phyloP scores from a whole-genome alignment of 2,797 vertebrate species.

The Tragopan temminckii region DNA sequence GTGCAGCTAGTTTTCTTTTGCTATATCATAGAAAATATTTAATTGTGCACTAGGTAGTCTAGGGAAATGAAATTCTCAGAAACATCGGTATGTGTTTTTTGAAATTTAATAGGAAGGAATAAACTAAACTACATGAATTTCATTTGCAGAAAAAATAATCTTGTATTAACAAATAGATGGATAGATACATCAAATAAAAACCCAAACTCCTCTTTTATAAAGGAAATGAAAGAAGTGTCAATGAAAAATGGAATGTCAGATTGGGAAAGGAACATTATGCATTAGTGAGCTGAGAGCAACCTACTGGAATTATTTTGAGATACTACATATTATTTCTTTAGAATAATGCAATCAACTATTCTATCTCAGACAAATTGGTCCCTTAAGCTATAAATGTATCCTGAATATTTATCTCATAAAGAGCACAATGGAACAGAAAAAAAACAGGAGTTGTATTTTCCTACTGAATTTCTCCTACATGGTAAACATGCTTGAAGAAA shows the following conservation, averaged over 20 bases:
- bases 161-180: slow-evolving; percentile 25
- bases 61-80: slow-evolving; percentile 2
- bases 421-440: slow-evolving; percentile 52
- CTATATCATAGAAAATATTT: neutral
- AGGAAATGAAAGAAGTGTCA: slow-evolving; percentile 38
- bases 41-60: neutral
- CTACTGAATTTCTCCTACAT: slow-evolving; percentile 55
- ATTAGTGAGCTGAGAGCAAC: slow-evolving; percentile 53
- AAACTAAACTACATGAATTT: slow-evolving; percentile 21
- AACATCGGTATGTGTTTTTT: neutral
- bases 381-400: slow-evolving; percentile 67
- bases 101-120: slow-evolving; percentile 24
- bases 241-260: slow-evolving; percentile 65
- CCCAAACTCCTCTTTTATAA: neutral
- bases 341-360: slow-evolving; percentile 68
- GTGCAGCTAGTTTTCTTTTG: neutral
- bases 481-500: slow-evolving; percentile 61
- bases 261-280: slow-evolving; percentile 38
- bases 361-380: slow-evolving; percentile 57
- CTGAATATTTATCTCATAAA: slow-evolving; percentile 72
- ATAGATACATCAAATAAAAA: slow-evolving; percentile 35
- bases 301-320: slow-evolving; percentile 64
- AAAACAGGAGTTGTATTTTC: slow-evolving; percentile 45
- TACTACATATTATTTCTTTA: slow-evolving; percentile 57
- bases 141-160: neutral